A percentile compares a stretch with the other conserved stretches of the same genome.
Evolutionary conservation across 2,888 invertebrate genomes (phyloP).

Genomic region (Brachyopa scutellaris): DNA sequence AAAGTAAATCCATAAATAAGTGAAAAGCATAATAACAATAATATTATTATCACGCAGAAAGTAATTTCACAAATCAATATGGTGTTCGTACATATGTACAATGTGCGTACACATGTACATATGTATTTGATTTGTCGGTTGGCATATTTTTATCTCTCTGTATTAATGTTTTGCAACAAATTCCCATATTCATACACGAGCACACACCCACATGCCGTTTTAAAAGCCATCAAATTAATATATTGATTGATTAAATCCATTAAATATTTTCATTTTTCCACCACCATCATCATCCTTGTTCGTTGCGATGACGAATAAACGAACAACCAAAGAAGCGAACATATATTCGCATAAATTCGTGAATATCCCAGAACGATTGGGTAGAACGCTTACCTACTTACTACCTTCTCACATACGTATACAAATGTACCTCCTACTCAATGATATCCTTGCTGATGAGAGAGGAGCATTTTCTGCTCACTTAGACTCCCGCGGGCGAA

Average conservation of each 20-base stretch:
- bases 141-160: neutral
- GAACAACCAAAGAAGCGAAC: neutral
- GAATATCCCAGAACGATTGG: conserved; percentile 41
- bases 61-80: no score
- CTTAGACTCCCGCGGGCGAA: neutral
- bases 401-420: no score
- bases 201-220: conserved; percentile 2
- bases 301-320: neutral
- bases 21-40: no score
- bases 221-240: conserved; percentile 59
- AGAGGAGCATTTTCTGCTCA: neutral
- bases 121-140: no score
- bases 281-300: conserved; percentile 2
- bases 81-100: no score
- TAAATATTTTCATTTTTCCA: conserved; percentile 25
- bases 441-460: conserved; percentile 11
- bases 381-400: no score
- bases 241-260: conserved; percentile 67
- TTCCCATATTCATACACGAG: conserved; percentile 25
- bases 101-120: no score
- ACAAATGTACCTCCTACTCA: neutral
- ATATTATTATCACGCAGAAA: no score
- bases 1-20: no score
- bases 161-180: conserved; percentile 16
- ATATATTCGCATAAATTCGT: conserved; percentile 14